Conservation (phyloP, 92 coral and sea anemone species). For the Siderastrea siderea region DNA sequence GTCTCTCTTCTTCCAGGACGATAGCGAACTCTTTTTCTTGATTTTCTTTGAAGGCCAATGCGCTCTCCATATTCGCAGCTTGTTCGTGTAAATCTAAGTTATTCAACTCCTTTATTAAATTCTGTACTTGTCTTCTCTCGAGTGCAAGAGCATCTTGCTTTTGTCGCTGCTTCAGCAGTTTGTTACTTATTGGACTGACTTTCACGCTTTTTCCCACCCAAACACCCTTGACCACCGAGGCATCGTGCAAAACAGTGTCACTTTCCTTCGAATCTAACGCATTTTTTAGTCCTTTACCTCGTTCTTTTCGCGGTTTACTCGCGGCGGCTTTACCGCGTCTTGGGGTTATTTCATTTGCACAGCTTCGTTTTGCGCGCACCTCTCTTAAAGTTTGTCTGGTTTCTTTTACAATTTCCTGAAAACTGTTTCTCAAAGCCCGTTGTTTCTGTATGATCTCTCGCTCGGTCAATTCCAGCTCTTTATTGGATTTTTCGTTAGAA, state of each 20-base stretch:
- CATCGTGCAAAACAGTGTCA: constrained; percentile 1
- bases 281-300: not conserved
- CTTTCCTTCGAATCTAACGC: constrained; percentile 4
- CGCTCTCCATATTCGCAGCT: constrained; percentile 54
- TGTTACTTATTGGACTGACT: not conserved
- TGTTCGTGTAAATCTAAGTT: constrained; percentile 65
- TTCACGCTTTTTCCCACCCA: not conserved
- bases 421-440: constrained; percentile 54
- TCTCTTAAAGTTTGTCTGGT: constrained; percentile 63
- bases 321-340: constrained; percentile 5
- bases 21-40: constrained; percentile 51
- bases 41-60: constrained; percentile 55
- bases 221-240: constrained; percentile 3
- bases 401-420: constrained; percentile 47
- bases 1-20: constrained; percentile 54
- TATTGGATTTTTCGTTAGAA: not conserved
- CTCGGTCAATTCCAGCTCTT: constrained; percentile 17
- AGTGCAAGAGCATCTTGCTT: constrained; percentile 44
- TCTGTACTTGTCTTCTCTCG: constrained; percentile 64
- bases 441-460: constrained; percentile 63
- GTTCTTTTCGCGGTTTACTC: not conserved
- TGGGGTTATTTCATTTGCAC: constrained; percentile 8
- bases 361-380: constrained; percentile 47
- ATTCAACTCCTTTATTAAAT: constrained; percentile 64
- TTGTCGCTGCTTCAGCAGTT: constrained; percentile 21